Evolutionary conservation across 2,113 vertebrate genomes (phyloP), one percentile per base, ranked within the genome.

Genomic region (Chelonoidis abingdonii): DNA sequence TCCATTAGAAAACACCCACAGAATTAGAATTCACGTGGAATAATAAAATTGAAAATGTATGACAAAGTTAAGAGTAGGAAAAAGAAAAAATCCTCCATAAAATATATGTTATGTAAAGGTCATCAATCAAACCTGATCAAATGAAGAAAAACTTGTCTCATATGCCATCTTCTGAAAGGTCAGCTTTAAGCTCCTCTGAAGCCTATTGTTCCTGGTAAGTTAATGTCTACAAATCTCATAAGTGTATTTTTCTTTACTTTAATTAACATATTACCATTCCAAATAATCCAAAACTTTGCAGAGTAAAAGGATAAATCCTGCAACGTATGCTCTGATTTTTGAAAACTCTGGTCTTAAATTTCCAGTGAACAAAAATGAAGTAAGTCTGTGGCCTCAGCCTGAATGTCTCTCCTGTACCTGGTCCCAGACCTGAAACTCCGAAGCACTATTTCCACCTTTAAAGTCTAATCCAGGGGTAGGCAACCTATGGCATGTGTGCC

Each of bases 151-250:
- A 88, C 7, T 29, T 2, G 38, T 0, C 7, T 24, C 50, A 21
- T n/a, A 35, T 3, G 19, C 47, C 38, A 41, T 17, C 0, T 2
- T 41, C 1, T 1, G 0, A 11, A 85, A 90, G 85, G 62, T 44
- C 21, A 89, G 27, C 10, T 21, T 35, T 57, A 35, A 41, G 10
- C 13, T 90, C 3, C 50, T 53, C 2, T 62, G 44, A 38, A 80
- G 90, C 80, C 17, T 78, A 47, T 10, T 90, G 41, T 3, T 93
- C 25, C 62, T 86, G 4, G 84, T 78, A 8, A 65, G 16, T 56
- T 89, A 78, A 1, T 8, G 38, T 16, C 25, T 56, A 84, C 6
- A 84, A 90, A 82, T 49, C 12, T 3, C 50, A 8, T 2, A 24
- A 6, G 16, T 59, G 2, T 27, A 69, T 90, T 75, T 10, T 76